phyloP scores from a whole-genome alignment of 2,113 vertebrate genomes.

The Polypterus senegalus region DNA sequence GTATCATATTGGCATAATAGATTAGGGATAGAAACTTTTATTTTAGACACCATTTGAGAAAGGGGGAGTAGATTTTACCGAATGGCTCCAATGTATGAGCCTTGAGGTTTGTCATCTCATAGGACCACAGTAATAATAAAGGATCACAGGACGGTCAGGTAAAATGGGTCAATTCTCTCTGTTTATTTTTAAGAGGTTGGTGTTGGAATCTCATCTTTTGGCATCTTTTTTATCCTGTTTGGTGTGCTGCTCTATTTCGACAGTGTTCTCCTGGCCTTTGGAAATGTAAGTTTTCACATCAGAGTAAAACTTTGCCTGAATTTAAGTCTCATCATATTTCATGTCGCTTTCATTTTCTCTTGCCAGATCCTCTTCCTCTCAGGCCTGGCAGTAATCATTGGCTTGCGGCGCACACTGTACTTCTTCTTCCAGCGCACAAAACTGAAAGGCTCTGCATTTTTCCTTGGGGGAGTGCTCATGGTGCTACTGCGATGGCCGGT shows the following conservation, averaged over 20 bases:
- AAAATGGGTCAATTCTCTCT: not conserved
- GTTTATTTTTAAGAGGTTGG: slow-evolving; percentile 59
- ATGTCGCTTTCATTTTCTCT: not conserved
- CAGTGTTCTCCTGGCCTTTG: slow-evolving; percentile 74
- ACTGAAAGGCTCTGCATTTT: slow-evolving; percentile 68
- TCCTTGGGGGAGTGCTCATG: slow-evolving; percentile 62
- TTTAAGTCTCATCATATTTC: too few relatives aligned
- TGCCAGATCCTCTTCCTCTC: slow-evolving; percentile 68
- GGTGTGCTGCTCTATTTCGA: slow-evolving; percentile 82
- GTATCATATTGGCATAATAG: too few relatives aligned
- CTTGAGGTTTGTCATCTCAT: too few relatives aligned
- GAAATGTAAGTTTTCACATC: slow-evolving; percentile 67
- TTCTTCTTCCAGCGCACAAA: slow-evolving; percentile 83
- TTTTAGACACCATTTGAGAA: too few relatives aligned
- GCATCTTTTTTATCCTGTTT: slow-evolving; percentile 78
- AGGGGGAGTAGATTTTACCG: too few relatives aligned
- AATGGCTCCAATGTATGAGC: too few relatives aligned
- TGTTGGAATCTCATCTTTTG: slow-evolving; percentile 64
- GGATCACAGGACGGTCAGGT: too few relatives aligned
- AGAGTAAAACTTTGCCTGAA: too few relatives aligned
- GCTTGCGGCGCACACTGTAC: slow-evolving; percentile 53
- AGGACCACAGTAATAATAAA: too few relatives aligned
- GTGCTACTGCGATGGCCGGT: slow-evolving; percentile 73
- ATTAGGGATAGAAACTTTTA: too few relatives aligned
- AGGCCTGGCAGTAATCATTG: slow-evolving; percentile 66